Base-by-base conservation (phyloP, 2,888 invertebrate species). In the Sepioteuthis lessoniana region DNA sequence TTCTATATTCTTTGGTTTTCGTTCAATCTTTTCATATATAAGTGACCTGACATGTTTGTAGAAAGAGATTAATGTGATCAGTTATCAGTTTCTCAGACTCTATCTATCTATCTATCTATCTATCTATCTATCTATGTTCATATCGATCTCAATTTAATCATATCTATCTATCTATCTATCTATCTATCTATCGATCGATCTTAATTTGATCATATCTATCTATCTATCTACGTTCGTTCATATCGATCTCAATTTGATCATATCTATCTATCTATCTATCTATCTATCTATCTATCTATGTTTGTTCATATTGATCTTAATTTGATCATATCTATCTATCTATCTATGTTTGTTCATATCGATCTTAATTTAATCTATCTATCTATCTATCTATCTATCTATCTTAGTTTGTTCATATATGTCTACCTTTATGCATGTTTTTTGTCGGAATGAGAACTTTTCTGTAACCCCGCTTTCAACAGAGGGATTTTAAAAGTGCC, bases 61-160 rank as follows among this genome's bases (percentile, higher is more conserved):
- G 76, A n/a, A 35, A 76, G 4, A 76, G n/a, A 76, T 76, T 76
- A 76, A 76, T 35, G n/a, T 13, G n/a, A 76, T 76, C 60, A 60
- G 35, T 76, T 76, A 35, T 35, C 35, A 25, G 76, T n/a, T 76
- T 76, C 16, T 3, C n/a, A 76, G 10, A 16, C n/a, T 76, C n/a
- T 76, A n/a, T n/a, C n/a, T 76, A 76, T 76, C 76, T 76, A 76
- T 76, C 76, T 76, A 76, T 76, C 76, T 76, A 76, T 76, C 76
- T 31, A 60, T 31, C 60, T 60, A 60, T 60, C 60, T 60, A 31
- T 60, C 60, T 60, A 31, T 60, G 31, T 60, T 31, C 25, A 31
- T 60, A 60, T 60, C 28, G 1, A 25, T 25, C 31, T 8, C 7
- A 60, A 7, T 25, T 4, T 28, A 31, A 2, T 0, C 31, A 60